phyloP scores from a whole-genome alignment of 2,113 vertebrate species.

The Myotis lucifugus region DNA sequence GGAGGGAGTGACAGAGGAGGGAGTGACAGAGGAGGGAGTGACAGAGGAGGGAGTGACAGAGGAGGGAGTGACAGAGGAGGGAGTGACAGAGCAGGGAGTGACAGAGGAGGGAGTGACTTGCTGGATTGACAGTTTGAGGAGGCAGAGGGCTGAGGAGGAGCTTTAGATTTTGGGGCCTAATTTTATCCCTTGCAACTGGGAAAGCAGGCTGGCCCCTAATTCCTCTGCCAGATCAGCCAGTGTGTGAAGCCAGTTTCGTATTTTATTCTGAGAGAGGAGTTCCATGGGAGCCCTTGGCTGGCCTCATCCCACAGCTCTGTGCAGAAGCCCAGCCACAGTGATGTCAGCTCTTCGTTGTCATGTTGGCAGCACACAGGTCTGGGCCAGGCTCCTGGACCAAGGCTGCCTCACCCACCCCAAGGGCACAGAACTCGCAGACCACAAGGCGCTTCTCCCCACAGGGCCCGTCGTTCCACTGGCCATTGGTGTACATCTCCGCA shows the following conservation, averaged over 20 bases:
- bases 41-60: no score
- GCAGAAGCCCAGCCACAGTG: not conserved
- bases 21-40: no score
- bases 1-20: no score
- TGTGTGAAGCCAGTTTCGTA: fast-evolving
- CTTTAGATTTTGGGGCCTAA: not conserved
- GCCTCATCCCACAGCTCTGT: not conserved
- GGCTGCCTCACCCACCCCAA: fast-evolving
- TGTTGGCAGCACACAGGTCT: not conserved
- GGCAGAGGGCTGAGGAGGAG: not conserved
- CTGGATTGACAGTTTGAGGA: not conserved
- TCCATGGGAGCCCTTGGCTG: not conserved
- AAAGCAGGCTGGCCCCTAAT: not conserved
- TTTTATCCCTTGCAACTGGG: not conserved
- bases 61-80: not conserved
- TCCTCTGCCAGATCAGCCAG: not conserved
- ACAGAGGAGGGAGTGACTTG: no score
- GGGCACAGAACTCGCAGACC: constrained; percentile 81
- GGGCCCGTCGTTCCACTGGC: constrained; percentile 77
- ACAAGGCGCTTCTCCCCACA: constrained; percentile 66
- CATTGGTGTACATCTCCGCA: constrained; percentile 73
- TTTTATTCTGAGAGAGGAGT: not conserved
- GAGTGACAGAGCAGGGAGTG: no score
- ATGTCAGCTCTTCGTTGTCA: not conserved
- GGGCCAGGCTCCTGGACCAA: not conserved